Evolutionary conservation across 2,113 vertebrate genomes (phyloP).

Genomic region (Trogon melanurus): DNA sequence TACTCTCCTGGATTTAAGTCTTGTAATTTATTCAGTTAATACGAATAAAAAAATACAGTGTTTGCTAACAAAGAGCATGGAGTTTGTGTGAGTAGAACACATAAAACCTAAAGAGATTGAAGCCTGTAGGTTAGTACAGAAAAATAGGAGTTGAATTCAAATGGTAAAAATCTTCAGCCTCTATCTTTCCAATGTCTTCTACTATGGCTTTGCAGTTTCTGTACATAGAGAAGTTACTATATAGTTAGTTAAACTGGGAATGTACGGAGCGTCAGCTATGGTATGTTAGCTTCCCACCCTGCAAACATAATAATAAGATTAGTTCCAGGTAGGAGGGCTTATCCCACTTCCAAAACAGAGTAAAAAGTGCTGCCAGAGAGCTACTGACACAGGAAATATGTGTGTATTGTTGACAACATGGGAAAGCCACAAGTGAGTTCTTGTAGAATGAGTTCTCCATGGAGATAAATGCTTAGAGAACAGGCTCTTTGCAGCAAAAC

Average conservation of each 20-base stretch:
- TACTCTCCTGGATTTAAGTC: not conserved
- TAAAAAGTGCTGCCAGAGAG: not conserved
- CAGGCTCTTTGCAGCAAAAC: not conserved
- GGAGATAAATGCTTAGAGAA: not conserved
- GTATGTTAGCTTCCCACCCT: not conserved
- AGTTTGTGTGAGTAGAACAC: not conserved
- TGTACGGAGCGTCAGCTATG: not conserved
- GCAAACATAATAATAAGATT: not conserved
- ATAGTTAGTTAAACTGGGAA: not conserved
- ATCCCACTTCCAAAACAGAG: not conserved
- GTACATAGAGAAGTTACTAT: not conserved
- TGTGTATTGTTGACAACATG: not conserved
- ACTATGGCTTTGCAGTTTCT: not conserved
- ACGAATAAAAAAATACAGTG: not conserved
- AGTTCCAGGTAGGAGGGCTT: not conserved
- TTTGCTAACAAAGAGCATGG: not conserved
- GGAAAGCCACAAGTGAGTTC: not conserved
- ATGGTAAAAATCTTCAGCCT: not conserved
- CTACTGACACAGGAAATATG: not conserved
- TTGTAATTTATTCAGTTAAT: not conserved
- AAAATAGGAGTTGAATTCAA: not conserved
- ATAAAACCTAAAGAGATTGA: not conserved
- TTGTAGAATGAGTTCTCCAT: not conserved
- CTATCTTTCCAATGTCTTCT: not conserved
- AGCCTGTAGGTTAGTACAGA: not conserved